Evolutionary conservation across 2,113 vertebrate genomes (phyloP).

Genomic region (Xiphophorus couchianus): DNA sequence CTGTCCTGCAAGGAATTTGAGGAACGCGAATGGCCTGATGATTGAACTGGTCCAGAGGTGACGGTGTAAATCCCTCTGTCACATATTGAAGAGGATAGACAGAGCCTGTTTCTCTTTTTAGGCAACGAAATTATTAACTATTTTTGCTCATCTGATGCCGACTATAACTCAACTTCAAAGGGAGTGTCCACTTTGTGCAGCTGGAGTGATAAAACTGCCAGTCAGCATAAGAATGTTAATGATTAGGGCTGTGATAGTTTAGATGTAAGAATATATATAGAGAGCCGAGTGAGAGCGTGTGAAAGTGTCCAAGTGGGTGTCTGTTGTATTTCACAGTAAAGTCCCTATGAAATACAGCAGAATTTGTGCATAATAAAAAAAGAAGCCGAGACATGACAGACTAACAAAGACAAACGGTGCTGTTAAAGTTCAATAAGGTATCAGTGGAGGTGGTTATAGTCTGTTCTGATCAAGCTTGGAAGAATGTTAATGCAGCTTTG

Average conservation of each 20-base stretch:
- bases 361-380: conserved; percentile 22
- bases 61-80: conserved; percentile 52
- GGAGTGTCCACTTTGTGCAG: conserved; percentile 44
- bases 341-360: conserved; percentile 26
- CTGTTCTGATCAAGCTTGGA: conserved; percentile 14
- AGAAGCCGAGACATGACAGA: conserved; percentile 27
- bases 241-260: conserved; percentile 55
- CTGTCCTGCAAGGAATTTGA: conserved; percentile 45
- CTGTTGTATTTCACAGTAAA: conserved; percentile 58
- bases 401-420: conserved; percentile 18
- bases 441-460: conserved; percentile 21
- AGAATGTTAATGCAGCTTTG: conserved; percentile 29
- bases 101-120: conserved; percentile 11
- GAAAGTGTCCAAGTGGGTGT: conserved; percentile 52
- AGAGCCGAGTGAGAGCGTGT: conserved; percentile 68
- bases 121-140: conserved; percentile 21
- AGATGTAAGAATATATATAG: conserved; percentile 64
- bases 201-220: conserved; percentile 67
- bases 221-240: conserved; percentile 76
- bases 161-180: conserved; percentile 63
- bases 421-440: conserved; percentile 41
- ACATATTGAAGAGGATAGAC: conserved; percentile 30
- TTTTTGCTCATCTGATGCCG: conserved; percentile 26
- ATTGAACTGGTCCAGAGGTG: conserved; percentile 51
- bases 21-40: conserved; percentile 36